Conservation (phyloP, 2,797 vertebrate species). For the Xerus rutilus region DNA sequence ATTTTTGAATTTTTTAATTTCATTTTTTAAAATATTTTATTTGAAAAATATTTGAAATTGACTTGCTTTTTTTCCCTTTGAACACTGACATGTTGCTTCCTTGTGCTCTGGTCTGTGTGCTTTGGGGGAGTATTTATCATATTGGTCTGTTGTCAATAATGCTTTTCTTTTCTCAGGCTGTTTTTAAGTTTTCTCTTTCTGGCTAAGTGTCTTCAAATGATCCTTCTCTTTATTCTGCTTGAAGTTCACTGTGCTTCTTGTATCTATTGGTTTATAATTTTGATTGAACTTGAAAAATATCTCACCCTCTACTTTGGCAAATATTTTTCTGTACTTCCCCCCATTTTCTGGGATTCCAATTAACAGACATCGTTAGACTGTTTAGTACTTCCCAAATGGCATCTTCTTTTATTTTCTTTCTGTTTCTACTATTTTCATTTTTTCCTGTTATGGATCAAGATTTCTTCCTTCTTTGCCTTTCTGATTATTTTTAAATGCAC, state of each 20-base stretch:
- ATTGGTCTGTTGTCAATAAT: not conserved
- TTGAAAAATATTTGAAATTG: not conserved
- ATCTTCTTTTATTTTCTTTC: not conserved
- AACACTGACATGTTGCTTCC: not conserved
- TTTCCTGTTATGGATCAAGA: not conserved
- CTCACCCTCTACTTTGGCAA: not conserved
- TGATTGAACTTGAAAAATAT: not conserved
- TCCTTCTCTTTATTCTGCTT: not conserved
- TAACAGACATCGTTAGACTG: not conserved
- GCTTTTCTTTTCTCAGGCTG: not conserved
- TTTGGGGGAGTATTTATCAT: not conserved
- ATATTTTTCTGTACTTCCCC: not conserved
- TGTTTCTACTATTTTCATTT: not conserved
- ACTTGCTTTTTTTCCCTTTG: not conserved
- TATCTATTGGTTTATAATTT: not conserved
- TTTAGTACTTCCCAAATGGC: not conserved
- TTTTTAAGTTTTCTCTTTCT: not conserved
- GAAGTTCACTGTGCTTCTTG: not conserved
- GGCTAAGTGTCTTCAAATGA: not conserved
- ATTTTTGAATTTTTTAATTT: not conserved
- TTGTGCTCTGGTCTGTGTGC: not conserved
- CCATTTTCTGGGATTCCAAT: not conserved
- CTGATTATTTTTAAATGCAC: not conserved
- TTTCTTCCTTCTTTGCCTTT: not conserved
- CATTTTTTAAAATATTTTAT: not conserved